Conservation (phyloP, 2,888 invertebrate genomes). For the Drosophila merina region DNA sequence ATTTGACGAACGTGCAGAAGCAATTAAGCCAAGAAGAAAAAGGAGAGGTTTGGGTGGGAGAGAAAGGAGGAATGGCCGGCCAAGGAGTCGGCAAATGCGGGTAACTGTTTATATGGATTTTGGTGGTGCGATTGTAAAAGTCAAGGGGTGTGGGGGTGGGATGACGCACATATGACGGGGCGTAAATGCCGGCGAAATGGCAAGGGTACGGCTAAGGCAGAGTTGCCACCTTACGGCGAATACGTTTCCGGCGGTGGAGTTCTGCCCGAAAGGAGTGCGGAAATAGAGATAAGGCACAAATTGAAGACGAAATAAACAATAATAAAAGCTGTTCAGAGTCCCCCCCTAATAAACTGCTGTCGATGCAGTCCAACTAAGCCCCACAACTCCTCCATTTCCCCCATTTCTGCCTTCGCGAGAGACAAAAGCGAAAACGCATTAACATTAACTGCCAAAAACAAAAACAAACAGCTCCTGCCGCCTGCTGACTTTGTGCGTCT, state of each 20-base stretch:
- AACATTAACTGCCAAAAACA: constrained; percentile 73
- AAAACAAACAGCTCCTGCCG: constrained; percentile 37
- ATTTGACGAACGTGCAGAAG: constrained; percentile 76
- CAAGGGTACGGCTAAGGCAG: constrained; percentile 8
- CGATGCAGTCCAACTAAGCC: constrained; percentile 22
- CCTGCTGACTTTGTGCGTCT: constrained; percentile 1
- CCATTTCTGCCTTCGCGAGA: constrained; percentile 14
- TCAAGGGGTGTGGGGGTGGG: constrained; percentile 8
- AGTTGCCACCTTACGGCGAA: constrained; percentile 16
- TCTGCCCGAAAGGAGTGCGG: constrained; percentile 15
- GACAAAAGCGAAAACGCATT: constrained; percentile 70
- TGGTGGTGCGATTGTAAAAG: constrained; percentile 2
- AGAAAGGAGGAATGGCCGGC: constrained; percentile 2
- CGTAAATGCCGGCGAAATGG: constrained; percentile 34
- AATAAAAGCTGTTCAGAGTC: constrained; percentile 48
- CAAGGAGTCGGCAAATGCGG: constrained; percentile 19
- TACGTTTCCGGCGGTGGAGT: too few relatives aligned
- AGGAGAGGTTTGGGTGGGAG: not conserved
- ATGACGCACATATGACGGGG: constrained; percentile 60
- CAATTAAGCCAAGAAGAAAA: constrained; percentile 53
- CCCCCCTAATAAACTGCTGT: constrained; percentile 50
- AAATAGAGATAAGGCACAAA: constrained; percentile 61
- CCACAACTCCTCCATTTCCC: not conserved
- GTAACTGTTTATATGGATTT: constrained; percentile 5
- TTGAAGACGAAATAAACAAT: constrained; percentile 63